phyloP scores from a whole-genome alignment of 2,797 vertebrate genomes.

The Brachymystax lenok region DNA sequence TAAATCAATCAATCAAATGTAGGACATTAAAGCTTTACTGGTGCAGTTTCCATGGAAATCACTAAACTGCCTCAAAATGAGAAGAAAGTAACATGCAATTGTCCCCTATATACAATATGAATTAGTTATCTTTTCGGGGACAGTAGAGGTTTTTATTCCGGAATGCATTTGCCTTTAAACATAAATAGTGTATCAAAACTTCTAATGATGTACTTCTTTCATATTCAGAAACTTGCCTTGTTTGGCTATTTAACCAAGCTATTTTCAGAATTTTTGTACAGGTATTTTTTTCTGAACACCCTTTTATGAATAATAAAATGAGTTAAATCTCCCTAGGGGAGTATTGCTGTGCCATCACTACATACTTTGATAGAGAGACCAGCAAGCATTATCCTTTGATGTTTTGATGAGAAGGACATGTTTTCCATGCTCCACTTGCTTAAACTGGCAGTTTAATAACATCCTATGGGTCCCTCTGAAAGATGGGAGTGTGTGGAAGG shows the following conservation, averaged over 20 bases:
- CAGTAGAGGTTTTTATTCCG: background rate
- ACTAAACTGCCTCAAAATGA: too few species aligned
- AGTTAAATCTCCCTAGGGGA: slow-evolving; percentile 24
- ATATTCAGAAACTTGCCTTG: slow-evolving; percentile 3
- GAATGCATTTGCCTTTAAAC: background rate
- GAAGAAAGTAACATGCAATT: too few species aligned
- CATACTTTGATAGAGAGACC: slow-evolving; percentile 18
- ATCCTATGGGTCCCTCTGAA: slow-evolving; percentile 26
- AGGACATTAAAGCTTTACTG: too few species aligned
- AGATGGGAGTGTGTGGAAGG: background rate
- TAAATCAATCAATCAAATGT: too few species aligned
- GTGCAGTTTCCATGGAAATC: too few species aligned
- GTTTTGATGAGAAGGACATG: slow-evolving; percentile 20
- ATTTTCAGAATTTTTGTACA: slow-evolving; percentile 14
- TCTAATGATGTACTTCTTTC: background rate
- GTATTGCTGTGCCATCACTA: slow-evolving; percentile 14
- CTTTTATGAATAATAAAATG: slow-evolving; percentile 23
- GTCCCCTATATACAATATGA: background rate
- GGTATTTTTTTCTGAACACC: slow-evolving; percentile 14
- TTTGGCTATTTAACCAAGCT: slow-evolving; percentile 11
- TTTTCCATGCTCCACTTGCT: slow-evolving; percentile 14
- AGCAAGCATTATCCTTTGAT: slow-evolving; percentile 21
- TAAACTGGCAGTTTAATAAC: slow-evolving; percentile 29
- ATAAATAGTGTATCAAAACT: background rate
- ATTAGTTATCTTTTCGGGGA: too few species aligned